Evolutionary conservation across 2,797 vertebrate species (phyloP).

Genomic region (Scomberomorus guttatus): DNA sequence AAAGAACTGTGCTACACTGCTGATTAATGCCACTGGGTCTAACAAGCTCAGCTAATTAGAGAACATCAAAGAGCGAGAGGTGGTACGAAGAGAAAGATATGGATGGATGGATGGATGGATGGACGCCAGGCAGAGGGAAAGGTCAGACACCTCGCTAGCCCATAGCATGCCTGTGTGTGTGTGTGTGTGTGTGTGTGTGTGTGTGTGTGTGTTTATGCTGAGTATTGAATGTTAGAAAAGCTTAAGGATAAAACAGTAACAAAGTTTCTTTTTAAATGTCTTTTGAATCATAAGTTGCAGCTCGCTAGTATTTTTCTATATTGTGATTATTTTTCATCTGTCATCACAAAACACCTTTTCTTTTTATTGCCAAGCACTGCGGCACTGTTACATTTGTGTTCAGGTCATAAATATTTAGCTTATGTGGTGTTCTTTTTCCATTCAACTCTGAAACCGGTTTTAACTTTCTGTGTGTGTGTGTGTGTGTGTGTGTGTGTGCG

Average conservation of each 20-base stretch:
- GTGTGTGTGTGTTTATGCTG: slow-evolving; percentile 20
- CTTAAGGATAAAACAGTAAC: not conserved
- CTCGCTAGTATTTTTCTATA: not conserved
- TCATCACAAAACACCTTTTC: slow-evolving; percentile 1
- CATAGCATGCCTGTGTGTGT: slow-evolving; percentile 40
- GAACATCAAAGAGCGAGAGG: slow-evolving; percentile 78
- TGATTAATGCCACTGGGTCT: slow-evolving; percentile 81
- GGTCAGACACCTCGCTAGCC: slow-evolving; percentile 73
- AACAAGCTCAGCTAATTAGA: slow-evolving; percentile 81
- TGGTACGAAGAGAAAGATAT: slow-evolving; percentile 54
- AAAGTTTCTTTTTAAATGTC: not conserved
- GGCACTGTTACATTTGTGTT: slow-evolving; percentile 4
- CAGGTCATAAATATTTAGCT: slow-evolving; percentile 19
- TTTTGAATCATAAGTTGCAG: not conserved
- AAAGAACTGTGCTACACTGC: slow-evolving; percentile 50
- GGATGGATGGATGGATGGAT: slow-evolving; percentile 59
- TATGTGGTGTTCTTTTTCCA: not conserved
- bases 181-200: slow-evolving; percentile 39
- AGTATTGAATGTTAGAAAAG: slow-evolving; percentile 28
- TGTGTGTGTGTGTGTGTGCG: slow-evolving; percentile 13
- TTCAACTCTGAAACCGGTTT: slow-evolving; percentile 26
- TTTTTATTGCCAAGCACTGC: not conserved
- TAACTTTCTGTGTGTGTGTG: slow-evolving; percentile 35
- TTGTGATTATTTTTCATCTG: not conserved
- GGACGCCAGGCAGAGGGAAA: slow-evolving; percentile 71